Evolutionary conservation across 1,140 invertebrate species (phyloP), one percentile per base, ranked within the genome.

Genomic region (Brachionus plicatilis): DNA sequence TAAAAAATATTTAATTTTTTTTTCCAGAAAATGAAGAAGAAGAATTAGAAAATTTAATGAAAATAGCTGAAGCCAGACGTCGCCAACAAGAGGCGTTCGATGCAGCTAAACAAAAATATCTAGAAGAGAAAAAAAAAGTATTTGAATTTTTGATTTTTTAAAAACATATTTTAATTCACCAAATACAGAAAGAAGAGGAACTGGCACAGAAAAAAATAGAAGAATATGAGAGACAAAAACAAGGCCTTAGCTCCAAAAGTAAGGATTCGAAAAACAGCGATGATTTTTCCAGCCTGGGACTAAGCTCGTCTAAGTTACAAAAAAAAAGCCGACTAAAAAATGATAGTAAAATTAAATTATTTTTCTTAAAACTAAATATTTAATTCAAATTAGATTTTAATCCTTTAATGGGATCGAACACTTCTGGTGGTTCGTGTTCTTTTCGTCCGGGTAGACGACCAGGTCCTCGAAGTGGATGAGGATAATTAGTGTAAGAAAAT

Each of bases 221-320:
- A 41, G 65, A 82, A 65, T 82, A 27, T 17, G 79, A 82, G 29
- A 60, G 27, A 82, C 53, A 60, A n/a, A 82, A 82, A 66, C 50
- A 45, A 29, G 65, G 53, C 2, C 53, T 65, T 20, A 60, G 79
- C 24, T 43, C 79, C 7, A 60, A 60, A 29, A 82, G n/a, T 29
- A 27, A 60, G 6, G 12, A 60, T 27, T 41, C 17, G 9, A 33
- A 80, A 29, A 7, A 56, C 12, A 27, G 9, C 8, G 43, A 76
- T 29, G 72, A 72, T 20, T 20, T 53, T 17, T 20, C 41, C 12
- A 76, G 17, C n/a, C n/a, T 76, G 50, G 72, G 72, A 17, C 47
- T 76, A 29, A 11, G 14, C 11, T 53, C 72, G 27, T 76, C 72
- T n/a, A 76, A 76, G n/a, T 50, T 76, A 29, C 17, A 47, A 24